phyloP scores from a whole-genome alignment of 2,888 invertebrate species.

The Griposia aprilina region DNA sequence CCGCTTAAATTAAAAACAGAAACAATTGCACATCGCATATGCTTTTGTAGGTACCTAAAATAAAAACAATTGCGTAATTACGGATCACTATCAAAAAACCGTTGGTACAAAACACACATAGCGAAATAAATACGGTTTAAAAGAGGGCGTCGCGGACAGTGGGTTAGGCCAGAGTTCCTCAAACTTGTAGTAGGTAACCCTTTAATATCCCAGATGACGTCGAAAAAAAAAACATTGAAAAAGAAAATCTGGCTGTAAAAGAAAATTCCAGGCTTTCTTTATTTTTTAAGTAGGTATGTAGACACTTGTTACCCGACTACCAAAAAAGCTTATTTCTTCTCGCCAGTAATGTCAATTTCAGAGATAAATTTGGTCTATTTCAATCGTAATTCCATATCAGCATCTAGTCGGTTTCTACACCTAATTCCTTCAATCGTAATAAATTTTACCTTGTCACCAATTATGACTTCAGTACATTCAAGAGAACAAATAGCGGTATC shows the following conservation, averaged over 20 bases:
- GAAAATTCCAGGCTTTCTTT: not conserved
- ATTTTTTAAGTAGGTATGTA: no score
- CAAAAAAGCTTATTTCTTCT: not conserved
- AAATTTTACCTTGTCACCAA: no score
- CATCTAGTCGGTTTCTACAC: not conserved
- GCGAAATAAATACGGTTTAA: slow-evolving; percentile 44
- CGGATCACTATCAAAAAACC: slow-evolving; percentile 56
- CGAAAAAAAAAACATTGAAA: not conserved
- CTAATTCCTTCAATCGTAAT: no score
- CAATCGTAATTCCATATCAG: not conserved
- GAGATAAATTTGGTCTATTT: not conserved
- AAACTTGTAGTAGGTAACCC: slow-evolving; percentile 3
- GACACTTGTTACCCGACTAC: not conserved
- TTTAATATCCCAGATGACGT: not conserved
- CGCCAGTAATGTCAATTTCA: no score
- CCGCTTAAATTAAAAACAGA: not conserved
- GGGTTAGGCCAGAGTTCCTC: slow-evolving; percentile 19
- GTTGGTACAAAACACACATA: slow-evolving; percentile 52
- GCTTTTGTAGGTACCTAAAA: not conserved
- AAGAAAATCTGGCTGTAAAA: not conserved
- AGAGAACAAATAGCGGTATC: no score
- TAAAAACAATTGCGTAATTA: slow-evolving; percentile 18
- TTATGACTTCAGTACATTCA: no score
- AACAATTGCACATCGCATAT: slow-evolving; percentile 18
- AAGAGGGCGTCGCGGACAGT: slow-evolving; percentile 50